These are phyloP conservation scores for Circaetus cinerascens DNA, from an alignment of 2,113 vertebrate species.

Conservation along the genomic window DNA sequence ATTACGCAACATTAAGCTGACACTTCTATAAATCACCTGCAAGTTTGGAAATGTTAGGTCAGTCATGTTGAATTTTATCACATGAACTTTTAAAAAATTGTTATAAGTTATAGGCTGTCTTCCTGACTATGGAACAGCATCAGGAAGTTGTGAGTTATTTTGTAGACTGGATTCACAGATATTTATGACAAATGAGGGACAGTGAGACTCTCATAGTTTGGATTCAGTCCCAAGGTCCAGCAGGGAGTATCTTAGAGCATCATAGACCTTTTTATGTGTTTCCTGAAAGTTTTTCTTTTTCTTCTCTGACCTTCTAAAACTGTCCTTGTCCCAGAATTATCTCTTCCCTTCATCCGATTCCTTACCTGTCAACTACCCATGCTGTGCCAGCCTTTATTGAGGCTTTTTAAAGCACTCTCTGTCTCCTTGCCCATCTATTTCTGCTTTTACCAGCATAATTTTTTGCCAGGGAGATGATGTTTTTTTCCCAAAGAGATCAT, in stretches of 20 bases:
- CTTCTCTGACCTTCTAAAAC: not conserved
- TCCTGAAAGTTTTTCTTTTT: not conserved
- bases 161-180: not conserved
- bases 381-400: not conserved
- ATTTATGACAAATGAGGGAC: not conserved
- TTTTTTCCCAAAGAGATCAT: not conserved
- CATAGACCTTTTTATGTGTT: not conserved
- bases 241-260: not conserved
- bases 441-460: not conserved
- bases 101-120: not conserved
- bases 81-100: not conserved
- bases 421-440: not conserved
- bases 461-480: not conserved
- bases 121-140: not conserved
- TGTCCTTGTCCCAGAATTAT: not conserved
- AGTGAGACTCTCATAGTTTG: not conserved
- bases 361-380: not conserved
- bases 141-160: not conserved
- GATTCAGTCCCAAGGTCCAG: not conserved
- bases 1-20: not conserved
- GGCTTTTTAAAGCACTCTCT: not conserved
- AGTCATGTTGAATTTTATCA: not conserved
- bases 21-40: not conserved
- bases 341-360: not conserved
- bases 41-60: not conserved